Evolutionary conservation across 2,888 invertebrate genomes (phyloP).

Genomic region (Macrostomum cliftonense): DNA sequence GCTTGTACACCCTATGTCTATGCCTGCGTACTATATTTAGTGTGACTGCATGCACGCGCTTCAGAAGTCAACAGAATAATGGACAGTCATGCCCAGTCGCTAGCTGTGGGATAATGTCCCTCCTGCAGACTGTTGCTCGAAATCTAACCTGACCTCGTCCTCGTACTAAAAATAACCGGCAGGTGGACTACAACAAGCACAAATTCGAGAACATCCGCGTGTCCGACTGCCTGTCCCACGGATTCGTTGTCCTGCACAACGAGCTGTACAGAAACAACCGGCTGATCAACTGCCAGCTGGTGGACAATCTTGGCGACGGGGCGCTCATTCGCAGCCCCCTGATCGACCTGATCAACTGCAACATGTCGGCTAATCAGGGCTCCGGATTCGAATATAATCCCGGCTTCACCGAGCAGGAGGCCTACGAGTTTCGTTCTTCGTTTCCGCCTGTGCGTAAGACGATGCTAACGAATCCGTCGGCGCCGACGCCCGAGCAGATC

Average conservation of each 20-base stretch:
- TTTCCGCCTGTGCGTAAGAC: constrained; percentile 13
- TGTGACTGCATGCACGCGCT: too few species aligned
- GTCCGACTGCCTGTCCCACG: constrained; percentile 69
- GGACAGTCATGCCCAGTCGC: too few species aligned
- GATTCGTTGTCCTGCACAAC: constrained; percentile 75
- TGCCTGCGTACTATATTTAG: too few species aligned
- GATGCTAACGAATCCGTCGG: constrained; percentile 14
- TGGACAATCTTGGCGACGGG: constrained; percentile 47
- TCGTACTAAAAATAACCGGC: too few species aligned
- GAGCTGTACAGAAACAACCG: constrained; percentile 64
- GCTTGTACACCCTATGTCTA: too few species aligned
- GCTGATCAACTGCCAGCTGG: constrained; percentile 49
- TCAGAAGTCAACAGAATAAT: too few species aligned
- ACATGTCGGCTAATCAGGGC: constrained; percentile 59
- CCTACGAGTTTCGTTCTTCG: constrained; percentile 24
- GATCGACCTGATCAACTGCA: constrained; percentile 45
- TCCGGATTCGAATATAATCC: constrained; percentile 84
- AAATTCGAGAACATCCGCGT: constrained; percentile 44
- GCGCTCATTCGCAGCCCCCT: constrained; percentile 64
- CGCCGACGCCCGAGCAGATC: constrained; percentile 10
- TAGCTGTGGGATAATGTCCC: too few species aligned
- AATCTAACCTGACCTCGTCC: too few species aligned
- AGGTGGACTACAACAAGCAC: background rate
- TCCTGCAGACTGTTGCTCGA: too few species aligned
- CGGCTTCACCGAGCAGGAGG: constrained; percentile 46